A percentile compares a stretch with the other conserved stretches of the same genome.
phyloP scores from a whole-genome alignment of 2,888 invertebrate species.

The Podotricha telesiphe region DNA sequence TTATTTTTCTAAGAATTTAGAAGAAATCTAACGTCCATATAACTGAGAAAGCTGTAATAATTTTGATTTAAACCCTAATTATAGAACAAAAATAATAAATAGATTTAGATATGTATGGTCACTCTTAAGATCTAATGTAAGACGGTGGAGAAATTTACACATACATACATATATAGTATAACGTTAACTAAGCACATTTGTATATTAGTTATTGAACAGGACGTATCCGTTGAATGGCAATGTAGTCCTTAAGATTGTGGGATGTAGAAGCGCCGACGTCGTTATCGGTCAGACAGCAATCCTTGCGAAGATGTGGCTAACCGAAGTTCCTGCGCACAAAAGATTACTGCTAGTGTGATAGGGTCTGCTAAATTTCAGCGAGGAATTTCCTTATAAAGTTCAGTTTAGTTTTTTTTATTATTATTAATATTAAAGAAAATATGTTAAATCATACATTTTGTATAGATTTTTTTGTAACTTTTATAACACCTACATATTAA shows the following conservation, averaged over 20 bases:
- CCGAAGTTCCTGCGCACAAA: constrained; percentile 43
- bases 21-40: too few relatives aligned
- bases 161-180: too few relatives aligned
- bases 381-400: neutral
- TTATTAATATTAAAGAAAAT: neutral
- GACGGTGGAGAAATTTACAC: too few relatives aligned
- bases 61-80: too few relatives aligned
- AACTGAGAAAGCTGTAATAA: too few relatives aligned
- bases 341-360: constrained; percentile 36
- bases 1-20: too few relatives aligned
- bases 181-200: neutral
- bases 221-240: constrained; percentile 54
- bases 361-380: constrained; percentile 21
- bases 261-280: constrained; percentile 74
- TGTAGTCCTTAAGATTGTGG: constrained; percentile 57
- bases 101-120: too few relatives aligned
- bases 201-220: constrained; percentile 22
- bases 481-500: too few relatives aligned
- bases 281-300: constrained; percentile 78
- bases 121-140: too few relatives aligned
- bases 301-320: constrained; percentile 71
- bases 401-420: neutral
- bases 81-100: too few relatives aligned
- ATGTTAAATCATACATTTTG: neutral
- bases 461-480: too few relatives aligned